phyloP scores from a whole-genome alignment of 2,113 vertebrate species.

The Ursus arctos region DNA sequence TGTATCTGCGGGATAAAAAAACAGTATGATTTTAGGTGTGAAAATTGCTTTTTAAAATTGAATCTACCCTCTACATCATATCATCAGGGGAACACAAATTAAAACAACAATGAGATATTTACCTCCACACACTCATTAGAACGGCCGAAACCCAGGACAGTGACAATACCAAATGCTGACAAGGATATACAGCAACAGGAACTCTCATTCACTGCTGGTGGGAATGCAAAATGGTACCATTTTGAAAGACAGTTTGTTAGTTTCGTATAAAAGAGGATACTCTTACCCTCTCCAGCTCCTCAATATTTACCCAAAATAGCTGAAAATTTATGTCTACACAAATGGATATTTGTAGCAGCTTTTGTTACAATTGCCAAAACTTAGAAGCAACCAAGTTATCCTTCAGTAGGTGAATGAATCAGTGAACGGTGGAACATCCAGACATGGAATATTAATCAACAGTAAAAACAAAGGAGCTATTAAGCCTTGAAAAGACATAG shows the following conservation, averaged over 20 bases:
- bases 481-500: not conserved
- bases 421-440: not conserved
- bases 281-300: not conserved
- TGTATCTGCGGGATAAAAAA: not conserved
- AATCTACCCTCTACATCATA: not conserved
- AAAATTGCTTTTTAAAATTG: not conserved
- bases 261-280: not conserved
- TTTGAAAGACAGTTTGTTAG: not conserved
- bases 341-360: not conserved
- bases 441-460: not conserved
- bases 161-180: not conserved
- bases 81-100: not conserved
- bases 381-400: not conserved
- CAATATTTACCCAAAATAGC: not conserved
- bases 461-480: not conserved
- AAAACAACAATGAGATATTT: not conserved
- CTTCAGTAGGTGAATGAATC: not conserved
- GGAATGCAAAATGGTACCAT: not conserved
- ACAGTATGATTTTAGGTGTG: not conserved
- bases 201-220: not conserved
- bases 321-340: not conserved
- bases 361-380: not conserved
- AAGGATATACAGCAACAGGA: not conserved
- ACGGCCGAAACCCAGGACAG: not conserved
- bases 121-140: not conserved